Evolutionary conservation across 1,140 invertebrate genomes (phyloP), one percentile per base, ranked within the genome.

Genomic region (Drosophila biarmipes): DNA sequence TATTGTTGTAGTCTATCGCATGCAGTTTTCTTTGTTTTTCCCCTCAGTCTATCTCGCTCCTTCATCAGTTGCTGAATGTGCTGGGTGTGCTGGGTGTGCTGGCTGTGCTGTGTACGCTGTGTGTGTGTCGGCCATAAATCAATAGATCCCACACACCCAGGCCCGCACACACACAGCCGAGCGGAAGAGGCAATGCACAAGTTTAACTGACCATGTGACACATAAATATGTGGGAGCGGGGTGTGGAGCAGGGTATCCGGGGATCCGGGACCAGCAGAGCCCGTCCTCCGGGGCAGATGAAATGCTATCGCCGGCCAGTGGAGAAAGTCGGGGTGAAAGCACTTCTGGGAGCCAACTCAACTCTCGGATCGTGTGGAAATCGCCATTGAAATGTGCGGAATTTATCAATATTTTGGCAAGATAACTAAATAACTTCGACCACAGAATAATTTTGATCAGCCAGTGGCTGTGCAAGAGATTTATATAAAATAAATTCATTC

Each of bases 161-260:
- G 46, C 38, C 57, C 42, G 54, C 21, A 54, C 31, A 45, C 42
- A 43, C 19, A 56, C 12, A 74, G 7, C 21, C 31, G 34, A 87
- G 48, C 82, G 81, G 81, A 85, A 85, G 66, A 78, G 73, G 67
- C 81, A 78, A 81, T 85, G 82, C 73, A 78, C 29, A 81, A 85
- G 81, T 78, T 86, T 77, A 85, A 85, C 81, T 81, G 81, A 86
- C 81, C 81, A 80, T 85, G 82, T 81, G 81, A 85, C 81, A 85
- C 54, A 75, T 80, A 85, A 87, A 80, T 85, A 81, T 74, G 69
- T 74, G 40, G 45, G 10, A 24, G 64, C 42, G 19, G 37, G 42
- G 10, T 27, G 17, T 19, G 24, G 52, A 5, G 24, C 3, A 24
- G 24, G 24, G 24, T 4, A 24, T 3, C 5, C 2, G 24, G 14